These are phyloP conservation scores for Phortica okadai DNA, from an alignment of 2,888 invertebrate genomes.

Conservation along the genomic window DNA sequence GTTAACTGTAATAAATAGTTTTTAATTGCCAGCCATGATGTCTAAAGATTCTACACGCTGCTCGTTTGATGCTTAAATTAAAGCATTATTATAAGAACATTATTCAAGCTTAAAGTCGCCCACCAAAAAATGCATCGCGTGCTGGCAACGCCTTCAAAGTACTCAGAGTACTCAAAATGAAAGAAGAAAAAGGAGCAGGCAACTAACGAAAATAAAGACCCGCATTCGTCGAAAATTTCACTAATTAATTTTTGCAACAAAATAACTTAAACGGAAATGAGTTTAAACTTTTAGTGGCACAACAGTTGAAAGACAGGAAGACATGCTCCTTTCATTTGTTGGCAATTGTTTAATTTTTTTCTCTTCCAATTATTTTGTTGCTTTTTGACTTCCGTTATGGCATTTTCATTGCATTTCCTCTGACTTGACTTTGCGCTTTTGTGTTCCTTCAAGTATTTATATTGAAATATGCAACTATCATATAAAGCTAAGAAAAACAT, in stretches of 20 bases:
- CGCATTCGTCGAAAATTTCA: slow-evolving; percentile 44
- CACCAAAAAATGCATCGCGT: not conserved
- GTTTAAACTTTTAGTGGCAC: slow-evolving; percentile 62
- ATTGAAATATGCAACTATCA: slow-evolving; percentile 39
- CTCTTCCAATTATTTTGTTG: slow-evolving; percentile 10
- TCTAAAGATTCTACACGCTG: not conserved
- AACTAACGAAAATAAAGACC: not conserved
- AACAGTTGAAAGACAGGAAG: slow-evolving; percentile 48
- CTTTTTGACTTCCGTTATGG: slow-evolving; percentile 40
- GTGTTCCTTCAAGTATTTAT: slow-evolving; percentile 40
- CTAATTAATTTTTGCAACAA: slow-evolving; percentile 63
- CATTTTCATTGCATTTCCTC: slow-evolving; percentile 28
- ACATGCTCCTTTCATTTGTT: slow-evolving; percentile 51
- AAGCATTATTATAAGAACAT: too few species aligned
- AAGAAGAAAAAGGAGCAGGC: too few species aligned
- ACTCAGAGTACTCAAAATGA: not conserved
- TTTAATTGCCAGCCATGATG: slow-evolving; percentile 71
- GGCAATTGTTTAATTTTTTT: slow-evolving; percentile 49
- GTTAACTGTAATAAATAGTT: slow-evolving; percentile 75
- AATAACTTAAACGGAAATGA: slow-evolving; percentile 62
- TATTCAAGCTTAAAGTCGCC: too few species aligned
- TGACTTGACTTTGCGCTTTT: slow-evolving; percentile 37
- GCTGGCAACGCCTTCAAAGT: not conserved
- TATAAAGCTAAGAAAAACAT: slow-evolving; percentile 37
- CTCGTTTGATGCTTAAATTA: not conserved